These are phyloP conservation scores for Crossocerus cetratus DNA, from an alignment of 2,888 invertebrate species.

Conservation along the genomic window DNA sequence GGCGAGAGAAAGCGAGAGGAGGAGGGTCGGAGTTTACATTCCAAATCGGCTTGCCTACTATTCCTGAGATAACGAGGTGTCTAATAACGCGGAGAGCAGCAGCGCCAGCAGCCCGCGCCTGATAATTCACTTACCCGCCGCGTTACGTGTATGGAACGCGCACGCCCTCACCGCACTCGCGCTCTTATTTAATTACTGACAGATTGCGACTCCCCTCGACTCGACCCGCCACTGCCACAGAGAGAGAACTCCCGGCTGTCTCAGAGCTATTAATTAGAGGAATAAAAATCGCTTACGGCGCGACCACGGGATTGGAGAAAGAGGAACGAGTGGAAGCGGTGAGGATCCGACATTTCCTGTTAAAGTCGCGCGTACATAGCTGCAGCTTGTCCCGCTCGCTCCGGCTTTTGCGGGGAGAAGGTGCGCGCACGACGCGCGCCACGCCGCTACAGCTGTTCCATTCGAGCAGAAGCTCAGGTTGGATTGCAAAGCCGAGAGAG, in stretches of 20 bases:
- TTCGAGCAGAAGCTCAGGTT: constrained; percentile 47
- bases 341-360: constrained; percentile 39
- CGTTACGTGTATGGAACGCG: constrained; percentile 12
- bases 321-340: constrained; percentile 13
- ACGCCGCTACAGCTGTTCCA: constrained; percentile 38
- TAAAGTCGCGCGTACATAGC: constrained; percentile 1
- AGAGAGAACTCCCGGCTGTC: constrained; percentile 3
- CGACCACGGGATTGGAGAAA: neutral
- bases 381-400: constrained; percentile 4
- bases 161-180: neutral
- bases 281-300: constrained; percentile 16
- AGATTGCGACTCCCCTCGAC: constrained; percentile 13
- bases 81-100: constrained; percentile 19
- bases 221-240: no score
- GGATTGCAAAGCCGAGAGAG: constrained; percentile 30
- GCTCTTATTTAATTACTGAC: constrained; percentile 41
- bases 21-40: constrained; percentile 27
- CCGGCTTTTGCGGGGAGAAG: no score
- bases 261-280: constrained; percentile 20
- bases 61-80: constrained; percentile 39
- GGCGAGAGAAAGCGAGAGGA: no score
- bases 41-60: constrained; percentile 24
- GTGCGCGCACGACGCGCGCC: neutral
- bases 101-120: neutral
- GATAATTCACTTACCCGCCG: constrained; percentile 37